phyloP scores from a whole-genome alignment of 2,888 invertebrate species.

The Pristionchus maxplancki region DNA sequence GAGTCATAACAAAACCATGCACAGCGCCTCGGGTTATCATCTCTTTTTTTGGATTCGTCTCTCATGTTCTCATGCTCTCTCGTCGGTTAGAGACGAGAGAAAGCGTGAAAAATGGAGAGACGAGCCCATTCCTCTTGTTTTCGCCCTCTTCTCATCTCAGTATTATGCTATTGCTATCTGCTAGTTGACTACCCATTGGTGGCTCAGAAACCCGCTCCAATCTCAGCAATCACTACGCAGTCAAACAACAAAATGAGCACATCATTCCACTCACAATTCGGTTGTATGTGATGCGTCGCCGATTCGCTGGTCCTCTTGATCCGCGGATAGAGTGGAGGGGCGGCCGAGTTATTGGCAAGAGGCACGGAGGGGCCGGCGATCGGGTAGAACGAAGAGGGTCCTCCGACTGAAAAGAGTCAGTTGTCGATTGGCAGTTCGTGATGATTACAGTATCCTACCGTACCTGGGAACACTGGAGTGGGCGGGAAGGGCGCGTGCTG shows the following conservation, averaged over 20 bases:
- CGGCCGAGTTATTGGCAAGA: neutral
- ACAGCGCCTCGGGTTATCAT: neutral
- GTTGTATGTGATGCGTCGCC: neutral
- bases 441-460: neutral
- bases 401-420: neutral
- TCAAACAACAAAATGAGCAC: too few relatives aligned
- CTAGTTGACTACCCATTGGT: too few relatives aligned
- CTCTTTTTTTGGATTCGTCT: too few relatives aligned
- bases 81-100: too few relatives aligned
- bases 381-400: slow-evolving; percentile 5
- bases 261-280: slow-evolving; percentile 48
- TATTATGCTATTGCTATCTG: too few relatives aligned
- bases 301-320: slow-evolving; percentile 46
- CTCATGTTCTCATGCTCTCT: too few relatives aligned
- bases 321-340: slow-evolving; percentile 39
- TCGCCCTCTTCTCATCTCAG: too few relatives aligned
- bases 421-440: neutral
- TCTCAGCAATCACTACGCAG: too few relatives aligned
- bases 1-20: too few relatives aligned
- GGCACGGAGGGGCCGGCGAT: neutral
- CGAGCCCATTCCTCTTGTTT: too few relatives aligned
- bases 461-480: neutral
- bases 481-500: slow-evolving; percentile 38
- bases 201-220: too few relatives aligned
- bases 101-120: too few relatives aligned